Evolutionary conservation across 2,797 vertebrate genomes (phyloP), one percentile per base, ranked within the genome.

Genomic region (Vespertilio murinus): DNA sequence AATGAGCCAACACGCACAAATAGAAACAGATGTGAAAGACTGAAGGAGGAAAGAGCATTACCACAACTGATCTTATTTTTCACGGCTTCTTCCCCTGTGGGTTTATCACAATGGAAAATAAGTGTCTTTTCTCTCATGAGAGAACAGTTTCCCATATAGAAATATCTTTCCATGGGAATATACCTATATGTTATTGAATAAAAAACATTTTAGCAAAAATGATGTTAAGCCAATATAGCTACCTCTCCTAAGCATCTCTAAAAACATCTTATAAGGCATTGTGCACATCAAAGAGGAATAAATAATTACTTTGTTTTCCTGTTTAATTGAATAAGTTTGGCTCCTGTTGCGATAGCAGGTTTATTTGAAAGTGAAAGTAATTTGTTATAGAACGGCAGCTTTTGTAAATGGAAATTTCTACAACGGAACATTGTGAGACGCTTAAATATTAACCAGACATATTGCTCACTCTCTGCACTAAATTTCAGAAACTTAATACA

Each of bases 401-500:
- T 97, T 97, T 96, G 95, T 96, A 98, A 97, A 97, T 95, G 74
- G 88, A 94, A 94, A 91, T 86, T 96, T 97, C 96, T 94, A 97
- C 95, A 96, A 97, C 54, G 95, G 91, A 93, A 87, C 95, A 97
- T 79, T 97, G 96, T 94, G 95, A 94, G 93, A 95, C 97, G 94
- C 96, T 98, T 97, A 98, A 97, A 97, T 97, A 96, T 96, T 97
- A 98, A 92, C 89, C 54, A 97, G 89, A 96, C 94, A 97, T 94
- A 97, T 14, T 97, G 94, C 84, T 95, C 93, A 95, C 73, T 97
- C 90, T 88, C 92, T 90, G 49, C 81, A 97, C 81, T 96, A 96
- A 96, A 97, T 98, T 98, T 98, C 85, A 97, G 96, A 95, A 98
- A 97, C 96, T 96, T 98, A 98, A 97, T 98, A 98, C 82, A 98